Evolutionary conservation across 2,113 vertebrate genomes (phyloP).

Genomic region (Oncorhynchus gorbuscha): DNA sequence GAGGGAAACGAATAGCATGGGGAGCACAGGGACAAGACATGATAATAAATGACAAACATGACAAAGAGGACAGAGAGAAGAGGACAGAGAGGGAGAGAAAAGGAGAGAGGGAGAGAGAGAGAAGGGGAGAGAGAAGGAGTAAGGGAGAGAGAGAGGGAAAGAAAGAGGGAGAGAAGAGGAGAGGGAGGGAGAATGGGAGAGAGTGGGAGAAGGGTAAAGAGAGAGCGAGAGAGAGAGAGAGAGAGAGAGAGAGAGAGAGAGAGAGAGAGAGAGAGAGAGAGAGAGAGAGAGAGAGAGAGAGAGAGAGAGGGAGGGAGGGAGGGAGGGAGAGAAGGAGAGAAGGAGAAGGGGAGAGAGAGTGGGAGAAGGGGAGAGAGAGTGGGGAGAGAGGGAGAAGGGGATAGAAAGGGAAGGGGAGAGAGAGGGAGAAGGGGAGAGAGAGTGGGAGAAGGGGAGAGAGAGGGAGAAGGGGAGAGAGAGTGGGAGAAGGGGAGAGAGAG

Average conservation of each 20-base stretch:
- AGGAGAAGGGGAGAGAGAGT: neutral
- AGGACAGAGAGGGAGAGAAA: no score
- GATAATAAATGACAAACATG: no score
- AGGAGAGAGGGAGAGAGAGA: neutral
- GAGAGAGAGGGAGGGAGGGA: neutral
- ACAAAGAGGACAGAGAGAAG: no score
- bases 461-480: no score
- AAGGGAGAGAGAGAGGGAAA: neutral
- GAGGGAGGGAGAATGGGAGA: neutral
- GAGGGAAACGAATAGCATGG: no score
- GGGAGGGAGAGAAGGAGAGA: neutral
- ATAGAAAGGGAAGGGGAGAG: no score
- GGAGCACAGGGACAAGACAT: no score
- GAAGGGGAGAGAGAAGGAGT: neutral
- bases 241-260: neutral
- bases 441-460: neutral
- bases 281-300: neutral
- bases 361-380: no score
- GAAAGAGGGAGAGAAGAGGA: neutral
- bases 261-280: neutral
- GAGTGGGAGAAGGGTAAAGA: no score
- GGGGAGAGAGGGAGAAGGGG: no score
- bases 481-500: neutral
- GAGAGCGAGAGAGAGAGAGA: neutral
- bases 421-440: no score